phyloP scores from a whole-genome alignment of 2,888 invertebrate species.

The Ectemnius continuus region DNA sequence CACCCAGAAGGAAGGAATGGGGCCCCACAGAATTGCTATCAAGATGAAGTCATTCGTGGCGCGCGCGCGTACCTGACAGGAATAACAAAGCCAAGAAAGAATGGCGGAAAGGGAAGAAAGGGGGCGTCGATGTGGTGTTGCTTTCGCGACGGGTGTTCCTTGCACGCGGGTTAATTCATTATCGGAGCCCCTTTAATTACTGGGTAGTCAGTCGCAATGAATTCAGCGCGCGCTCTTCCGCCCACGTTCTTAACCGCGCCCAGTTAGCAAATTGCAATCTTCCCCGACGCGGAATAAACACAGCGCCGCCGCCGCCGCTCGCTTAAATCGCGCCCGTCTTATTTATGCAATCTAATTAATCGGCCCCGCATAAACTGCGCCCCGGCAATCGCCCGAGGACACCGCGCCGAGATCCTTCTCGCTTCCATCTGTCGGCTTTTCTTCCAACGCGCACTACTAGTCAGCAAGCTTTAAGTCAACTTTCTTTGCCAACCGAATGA shows the following conservation, averaged over 20 bases:
- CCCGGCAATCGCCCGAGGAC: conserved; percentile 16
- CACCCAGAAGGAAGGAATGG: neutral
- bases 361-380: conserved; percentile 31
- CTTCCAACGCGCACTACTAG: no score
- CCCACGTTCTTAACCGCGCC: conserved; percentile 55
- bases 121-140: conserved; percentile 9
- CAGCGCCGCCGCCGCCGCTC: conserved; percentile 44
- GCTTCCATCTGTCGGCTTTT: neutral
- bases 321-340: conserved; percentile 54
- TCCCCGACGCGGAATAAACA: conserved; percentile 48
- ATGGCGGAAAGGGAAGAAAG: conserved; percentile 31
- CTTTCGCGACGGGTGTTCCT: conserved; percentile 6
- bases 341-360: conserved; percentile 61
- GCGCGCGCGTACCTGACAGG: conserved; percentile 14
- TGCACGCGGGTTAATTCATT: conserved; percentile 50
- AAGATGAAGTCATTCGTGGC: conserved; percentile 34
- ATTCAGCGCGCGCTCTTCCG: conserved; percentile 42
- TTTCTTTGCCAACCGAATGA: neutral
- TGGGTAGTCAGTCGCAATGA: conserved; percentile 46
- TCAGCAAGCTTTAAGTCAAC: neutral
- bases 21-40: neutral
- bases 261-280: conserved; percentile 60
- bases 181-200: conserved; percentile 51
- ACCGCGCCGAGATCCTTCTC: neutral
- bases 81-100: conserved; percentile 29